Percentiles rank a stretch among this genome's conserved stretches.
Conservation (phyloP, 2,888 invertebrate species). For the Sinohyriopsis cumingii region DNA sequence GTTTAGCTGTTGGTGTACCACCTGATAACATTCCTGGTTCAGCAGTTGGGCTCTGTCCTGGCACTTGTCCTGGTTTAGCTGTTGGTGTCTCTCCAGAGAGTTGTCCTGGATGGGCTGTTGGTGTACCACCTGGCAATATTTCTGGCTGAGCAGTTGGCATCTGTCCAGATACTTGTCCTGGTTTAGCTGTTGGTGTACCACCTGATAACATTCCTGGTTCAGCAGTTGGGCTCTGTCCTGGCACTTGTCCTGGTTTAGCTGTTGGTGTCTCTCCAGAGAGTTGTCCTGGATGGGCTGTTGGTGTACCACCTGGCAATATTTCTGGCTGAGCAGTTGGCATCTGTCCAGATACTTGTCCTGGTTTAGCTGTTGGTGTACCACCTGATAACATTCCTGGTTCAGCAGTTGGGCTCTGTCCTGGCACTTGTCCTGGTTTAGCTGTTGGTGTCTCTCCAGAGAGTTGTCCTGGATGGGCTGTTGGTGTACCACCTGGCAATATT, state of each 20-base stretch:
- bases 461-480: constrained; percentile 26
- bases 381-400: constrained; percentile 7
- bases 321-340: constrained; percentile 4
- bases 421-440: constrained; percentile 4
- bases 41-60: constrained; percentile 1
- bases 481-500: constrained; percentile 8
- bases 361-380: constrained; percentile 2
- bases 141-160: constrained; percentile 4
- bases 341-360: constrained; percentile 1
- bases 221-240: constrained; percentile 1
- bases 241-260: constrained; percentile 1
- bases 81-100: not conserved
- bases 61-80: not conserved
- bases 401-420: constrained; percentile 1
- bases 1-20: constrained; percentile 2
- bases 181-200: constrained; percentile 2
- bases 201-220: constrained; percentile 7
- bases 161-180: constrained; percentile 1
- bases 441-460: constrained; percentile 6
- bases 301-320: not conserved
- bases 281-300: constrained; percentile 2
- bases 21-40: not conserved
- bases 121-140: not conserved
- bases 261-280: constrained; percentile 1
- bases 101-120: constrained; percentile 2